Conservation (phyloP, 2,113 vertebrate genomes). For the Anseranas semipalmata region DNA sequence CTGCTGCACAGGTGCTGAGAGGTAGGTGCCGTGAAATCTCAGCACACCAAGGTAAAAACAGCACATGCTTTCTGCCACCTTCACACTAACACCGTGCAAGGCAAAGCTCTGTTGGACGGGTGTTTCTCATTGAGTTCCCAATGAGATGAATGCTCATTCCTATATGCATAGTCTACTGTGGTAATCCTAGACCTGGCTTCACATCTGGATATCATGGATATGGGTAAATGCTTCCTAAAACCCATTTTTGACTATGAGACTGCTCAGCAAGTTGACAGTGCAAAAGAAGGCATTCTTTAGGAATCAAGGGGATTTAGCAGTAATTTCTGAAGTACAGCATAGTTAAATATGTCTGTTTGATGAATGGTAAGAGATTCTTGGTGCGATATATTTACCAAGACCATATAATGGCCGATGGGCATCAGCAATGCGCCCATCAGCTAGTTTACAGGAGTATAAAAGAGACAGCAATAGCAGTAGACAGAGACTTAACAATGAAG, state of each 20-base stretch:
- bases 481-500: neutral
- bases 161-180: accelerated
- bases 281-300: neutral
- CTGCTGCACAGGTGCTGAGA: accelerated
- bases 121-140: neutral
- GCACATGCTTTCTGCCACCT: accelerated
- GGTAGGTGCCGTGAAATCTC: neutral
- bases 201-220: neutral
- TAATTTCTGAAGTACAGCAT: neutral
- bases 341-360: neutral
- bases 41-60: neutral
- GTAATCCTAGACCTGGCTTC: neutral
- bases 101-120: accelerated
- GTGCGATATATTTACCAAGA: neutral
- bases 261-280: neutral
- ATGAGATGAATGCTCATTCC: neutral
- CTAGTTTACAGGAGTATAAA: neutral
- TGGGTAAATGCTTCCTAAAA: neutral
- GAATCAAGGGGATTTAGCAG: neutral
- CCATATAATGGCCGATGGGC: neutral
- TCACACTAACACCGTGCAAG: accelerated
- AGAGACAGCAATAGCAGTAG: neutral
- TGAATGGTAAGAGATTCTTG: neutral
- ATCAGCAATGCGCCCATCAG: neutral
- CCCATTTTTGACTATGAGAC: neutral